A percentile compares a stretch with the other conserved stretches of the same genome.
Conservation (phyloP, 2,113 vertebrate genomes). For the Heteronetta atricapilla region DNA sequence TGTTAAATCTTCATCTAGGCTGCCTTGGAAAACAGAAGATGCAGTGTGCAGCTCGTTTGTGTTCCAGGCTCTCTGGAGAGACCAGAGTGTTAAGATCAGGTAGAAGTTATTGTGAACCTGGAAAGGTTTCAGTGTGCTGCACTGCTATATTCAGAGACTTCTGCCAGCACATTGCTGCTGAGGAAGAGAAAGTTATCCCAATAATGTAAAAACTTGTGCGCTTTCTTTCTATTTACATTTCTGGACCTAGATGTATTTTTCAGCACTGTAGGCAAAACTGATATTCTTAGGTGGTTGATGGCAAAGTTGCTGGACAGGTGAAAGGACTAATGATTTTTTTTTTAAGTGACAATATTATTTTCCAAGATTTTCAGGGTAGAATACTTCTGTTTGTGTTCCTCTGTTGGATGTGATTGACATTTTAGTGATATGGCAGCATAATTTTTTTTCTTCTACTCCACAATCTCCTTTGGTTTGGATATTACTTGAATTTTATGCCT, state of each 20-base stretch:
- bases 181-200: not conserved
- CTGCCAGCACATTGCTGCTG: not conserved
- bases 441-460: not conserved
- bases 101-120: not conserved
- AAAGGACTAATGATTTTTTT: not conserved
- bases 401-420: not conserved
- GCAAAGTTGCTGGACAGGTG: not conserved
- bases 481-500: not conserved
- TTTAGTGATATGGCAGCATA: not conserved
- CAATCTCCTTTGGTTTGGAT: not conserved
- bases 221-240: not conserved
- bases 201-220: not conserved
- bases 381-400: not conserved
- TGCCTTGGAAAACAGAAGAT: not conserved
- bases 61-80: not conserved
- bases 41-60: not conserved
- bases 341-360: not conserved
- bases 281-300: not conserved
- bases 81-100: not conserved
- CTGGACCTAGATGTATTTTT: not conserved
- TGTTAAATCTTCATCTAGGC: not conserved
- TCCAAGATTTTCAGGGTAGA: not conserved
- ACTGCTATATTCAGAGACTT: not conserved
- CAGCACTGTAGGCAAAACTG: not conserved
- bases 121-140: not conserved